Base-by-base conservation (phyloP, 2,888 invertebrate species). In the Pilophorus perplexus region DNA sequence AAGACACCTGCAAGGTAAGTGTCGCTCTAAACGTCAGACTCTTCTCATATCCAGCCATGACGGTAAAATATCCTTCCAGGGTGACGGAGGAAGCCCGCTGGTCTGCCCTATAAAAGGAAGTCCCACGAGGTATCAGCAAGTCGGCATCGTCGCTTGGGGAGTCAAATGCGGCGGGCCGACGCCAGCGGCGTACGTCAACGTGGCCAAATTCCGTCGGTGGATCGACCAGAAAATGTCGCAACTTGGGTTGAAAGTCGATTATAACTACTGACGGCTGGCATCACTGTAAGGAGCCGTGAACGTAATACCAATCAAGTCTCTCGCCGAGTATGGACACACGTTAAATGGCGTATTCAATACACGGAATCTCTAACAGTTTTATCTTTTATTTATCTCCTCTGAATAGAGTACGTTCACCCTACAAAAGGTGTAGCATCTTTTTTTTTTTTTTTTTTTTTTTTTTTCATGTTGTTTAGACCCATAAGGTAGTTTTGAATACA, bases 131-230 rank as follows among this genome's bases (percentile, higher is more conserved):
- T 89, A 86, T 76, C 83, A 85, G n/a, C 84, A 90, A 73, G 82
- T 83, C 1, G 93, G 93, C 0, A 84, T 93, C 8, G 89, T 92
- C 0, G 85, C 92, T 0, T 93, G 93, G 92, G 93, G 93, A n/a
- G 86, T 93, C 64, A 89, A 88, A 3, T 93, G 93, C 74, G 92
- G 92, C 0, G 75, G 78, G 65, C 80, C 81, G 55, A 81, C 88
- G 0, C 93, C 93, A 0, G 93, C 88, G 0, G 90, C 90, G 0
- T 93, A 93, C 75, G 84, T 85, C 0, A 84, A 85, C 72, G 87
- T 90, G 0, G 79, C 87, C 0, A 74, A 78, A 57, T 87, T 85
- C 73, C 79, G 87, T 16, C 74, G 79, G 5, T 93, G 93, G 91
- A 85, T 93, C 37, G 86, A 88, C 75, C 75, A 77, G 25, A 80